Conservation (phyloP, 2,113 vertebrate genomes). For the Gallinago jamesoni region DNA sequence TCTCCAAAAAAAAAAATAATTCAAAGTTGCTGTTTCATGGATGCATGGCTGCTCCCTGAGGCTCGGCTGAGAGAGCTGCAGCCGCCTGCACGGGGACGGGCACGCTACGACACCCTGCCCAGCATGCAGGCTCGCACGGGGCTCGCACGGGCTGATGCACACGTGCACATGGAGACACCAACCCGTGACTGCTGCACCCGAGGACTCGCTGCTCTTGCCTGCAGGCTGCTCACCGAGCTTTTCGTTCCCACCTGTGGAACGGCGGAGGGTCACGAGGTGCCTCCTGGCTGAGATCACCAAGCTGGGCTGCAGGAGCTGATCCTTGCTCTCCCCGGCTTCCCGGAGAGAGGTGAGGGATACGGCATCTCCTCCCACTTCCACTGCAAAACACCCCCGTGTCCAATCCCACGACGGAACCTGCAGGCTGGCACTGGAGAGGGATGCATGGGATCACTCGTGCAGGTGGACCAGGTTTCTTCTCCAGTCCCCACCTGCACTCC, state of each 20-base stretch:
- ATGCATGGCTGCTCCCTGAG: background rate
- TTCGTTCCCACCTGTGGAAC: background rate
- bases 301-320: background rate
- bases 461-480: background rate
- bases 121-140: background rate
- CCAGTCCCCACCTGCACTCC: too few relatives aligned
- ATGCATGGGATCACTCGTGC: fast-evolving
- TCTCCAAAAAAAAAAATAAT: too few relatives aligned
- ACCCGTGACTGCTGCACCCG: background rate
- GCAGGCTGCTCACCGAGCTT: background rate
- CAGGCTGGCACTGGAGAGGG: background rate
- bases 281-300: background rate
- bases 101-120: background rate
- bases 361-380: background rate
- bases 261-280: background rate
- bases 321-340: fast-evolving
- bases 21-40: too few relatives aligned
- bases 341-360: background rate
- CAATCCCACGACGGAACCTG: fast-evolving
- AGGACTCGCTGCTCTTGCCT: background rate
- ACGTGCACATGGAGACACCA: background rate
- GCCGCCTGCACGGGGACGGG: fast-evolving
- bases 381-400: fast-evolving
- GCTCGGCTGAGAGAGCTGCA: fast-evolving
- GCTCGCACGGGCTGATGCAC: too few relatives aligned